Conservation (phyloP, 2,797 vertebrate species). For the Xiphorhynchus erythropygius region DNA sequence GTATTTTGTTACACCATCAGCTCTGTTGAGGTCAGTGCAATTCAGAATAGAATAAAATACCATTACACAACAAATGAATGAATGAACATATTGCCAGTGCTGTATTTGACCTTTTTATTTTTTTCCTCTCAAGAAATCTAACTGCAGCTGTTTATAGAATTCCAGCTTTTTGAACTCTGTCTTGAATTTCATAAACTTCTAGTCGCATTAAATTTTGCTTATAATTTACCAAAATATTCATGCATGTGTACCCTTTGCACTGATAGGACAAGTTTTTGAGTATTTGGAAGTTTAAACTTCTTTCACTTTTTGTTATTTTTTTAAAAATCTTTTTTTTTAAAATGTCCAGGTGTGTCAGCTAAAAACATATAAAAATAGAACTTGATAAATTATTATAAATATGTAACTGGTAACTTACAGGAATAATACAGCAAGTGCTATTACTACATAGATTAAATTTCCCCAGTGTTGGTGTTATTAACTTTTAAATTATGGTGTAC, state of each 20-base stretch:
- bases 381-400: neutral
- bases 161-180: neutral
- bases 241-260: neutral
- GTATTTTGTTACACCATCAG: neutral
- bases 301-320: neutral
- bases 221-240: neutral
- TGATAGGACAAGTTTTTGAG: neutral
- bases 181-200: neutral
- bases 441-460: neutral
- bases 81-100: neutral
- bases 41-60: neutral
- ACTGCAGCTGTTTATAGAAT: neutral
- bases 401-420: neutral
- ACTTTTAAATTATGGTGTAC: neutral
- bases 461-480: neutral
- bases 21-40: neutral
- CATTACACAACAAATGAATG: neutral
- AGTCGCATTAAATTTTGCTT: neutral
- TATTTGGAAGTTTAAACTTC: neutral
- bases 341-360: neutral
- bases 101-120: neutral
- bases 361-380: neutral
- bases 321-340: neutral
- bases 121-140: neutral
- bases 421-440: neutral